Percentiles rank a stretch among this genome's conserved stretches.
Conservation (phyloP, 2,113 vertebrate species). For the Pholis gunnellus region DNA sequence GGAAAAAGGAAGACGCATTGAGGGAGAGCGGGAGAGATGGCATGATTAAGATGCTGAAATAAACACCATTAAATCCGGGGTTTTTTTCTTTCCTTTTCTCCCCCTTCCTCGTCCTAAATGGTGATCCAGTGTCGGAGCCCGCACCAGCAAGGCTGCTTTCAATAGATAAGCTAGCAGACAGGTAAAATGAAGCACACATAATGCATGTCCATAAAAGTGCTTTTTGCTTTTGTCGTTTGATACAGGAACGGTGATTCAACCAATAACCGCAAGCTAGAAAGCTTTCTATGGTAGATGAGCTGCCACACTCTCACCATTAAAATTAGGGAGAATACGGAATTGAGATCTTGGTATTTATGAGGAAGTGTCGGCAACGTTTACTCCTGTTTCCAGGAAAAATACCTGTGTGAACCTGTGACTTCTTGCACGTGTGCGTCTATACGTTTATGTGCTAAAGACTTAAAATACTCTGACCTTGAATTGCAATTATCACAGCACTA, state of each 20-base stretch:
- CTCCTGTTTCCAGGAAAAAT: slow-evolving; percentile 12
- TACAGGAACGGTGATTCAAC: slow-evolving; percentile 51
- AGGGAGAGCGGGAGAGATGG: slow-evolving; percentile 41
- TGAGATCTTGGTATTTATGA: slow-evolving; percentile 31
- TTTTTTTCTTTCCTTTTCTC: not conserved
- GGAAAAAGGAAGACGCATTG: slow-evolving; percentile 19
- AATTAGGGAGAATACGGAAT: slow-evolving; percentile 34
- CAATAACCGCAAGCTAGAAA: slow-evolving; percentile 37
- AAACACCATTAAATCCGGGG: slow-evolving; percentile 65
- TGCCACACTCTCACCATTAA: slow-evolving; percentile 42
- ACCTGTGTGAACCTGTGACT: not conserved
- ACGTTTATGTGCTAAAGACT: not conserved
- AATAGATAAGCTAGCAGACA: slow-evolving; percentile 72
- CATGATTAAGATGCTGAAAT: slow-evolving; percentile 71
- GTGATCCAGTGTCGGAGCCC: slow-evolving; percentile 69
- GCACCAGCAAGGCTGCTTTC: slow-evolving; percentile 54
- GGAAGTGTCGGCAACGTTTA: slow-evolving; percentile 25
- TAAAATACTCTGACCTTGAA: slow-evolving; percentile 16
- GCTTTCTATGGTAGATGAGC: slow-evolving; percentile 31
- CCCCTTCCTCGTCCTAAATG: slow-evolving; percentile 44
- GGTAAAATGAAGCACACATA: slow-evolving; percentile 68
- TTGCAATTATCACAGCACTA: not conserved
- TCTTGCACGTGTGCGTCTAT: not conserved
- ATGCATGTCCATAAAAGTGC: slow-evolving; percentile 65
- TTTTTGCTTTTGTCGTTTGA: slow-evolving; percentile 62